phyloP scores from a whole-genome alignment of 1,140 invertebrate genomes.

The Cydia amplana region DNA sequence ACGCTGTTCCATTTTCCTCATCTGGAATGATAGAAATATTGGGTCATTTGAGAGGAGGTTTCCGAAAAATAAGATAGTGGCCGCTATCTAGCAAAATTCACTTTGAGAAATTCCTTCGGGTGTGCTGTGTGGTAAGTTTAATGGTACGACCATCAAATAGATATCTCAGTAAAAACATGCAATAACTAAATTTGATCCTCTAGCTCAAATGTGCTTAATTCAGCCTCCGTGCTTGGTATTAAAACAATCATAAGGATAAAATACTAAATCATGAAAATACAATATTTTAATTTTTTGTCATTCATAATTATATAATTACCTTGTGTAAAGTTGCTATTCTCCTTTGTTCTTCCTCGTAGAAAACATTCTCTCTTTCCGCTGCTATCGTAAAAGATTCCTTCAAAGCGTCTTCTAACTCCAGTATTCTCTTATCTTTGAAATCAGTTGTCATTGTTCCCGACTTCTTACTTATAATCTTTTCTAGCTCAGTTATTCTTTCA shows the following conservation, averaged over 20 bases:
- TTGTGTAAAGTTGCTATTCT: conserved; percentile 82
- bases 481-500: conserved; percentile 75
- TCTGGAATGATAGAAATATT: conserved; percentile 75
- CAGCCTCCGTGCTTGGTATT: no score
- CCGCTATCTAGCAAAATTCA: no score
- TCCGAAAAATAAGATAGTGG: background rate
- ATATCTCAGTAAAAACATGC: no score
- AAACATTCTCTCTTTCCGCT: conserved; percentile 82
- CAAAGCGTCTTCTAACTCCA: conserved; percentile 90
- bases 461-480: conserved; percentile 77
- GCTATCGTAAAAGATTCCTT: conserved; percentile 84
- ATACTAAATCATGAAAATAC: no score
- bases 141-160: no score
- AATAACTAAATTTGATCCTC: no score
- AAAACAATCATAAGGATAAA: no score
- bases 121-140: no score
- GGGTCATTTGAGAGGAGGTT: background rate
- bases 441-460: conserved; percentile 58
- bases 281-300: no score
- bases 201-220: no score
- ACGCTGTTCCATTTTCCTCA: conserved; percentile 85
- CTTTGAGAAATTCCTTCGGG: no score
- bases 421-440: conserved; percentile 81
- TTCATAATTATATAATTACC: conserved; percentile 75
- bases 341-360: conserved; percentile 81